Percentiles rank a stretch among this genome's conserved stretches.
These are phyloP conservation scores for Rhinogobio ventralis DNA, from an alignment of 2,797 vertebrate species.

Conservation along the genomic window DNA sequence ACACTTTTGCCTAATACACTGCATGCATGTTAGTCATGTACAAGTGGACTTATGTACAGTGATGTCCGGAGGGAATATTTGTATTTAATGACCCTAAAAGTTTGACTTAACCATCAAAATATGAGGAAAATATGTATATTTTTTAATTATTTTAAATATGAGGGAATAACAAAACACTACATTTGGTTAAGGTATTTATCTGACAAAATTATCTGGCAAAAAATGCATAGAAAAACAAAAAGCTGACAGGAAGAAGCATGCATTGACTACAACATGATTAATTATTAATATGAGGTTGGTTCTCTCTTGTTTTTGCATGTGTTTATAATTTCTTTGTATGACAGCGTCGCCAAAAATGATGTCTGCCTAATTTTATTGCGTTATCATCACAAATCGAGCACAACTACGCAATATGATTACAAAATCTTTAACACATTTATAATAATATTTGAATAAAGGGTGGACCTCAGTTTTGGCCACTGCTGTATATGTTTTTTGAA, in stretches of 20 bases:
- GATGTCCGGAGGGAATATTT: not conserved
- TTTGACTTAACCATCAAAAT: not conserved
- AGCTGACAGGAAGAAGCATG: too few species aligned
- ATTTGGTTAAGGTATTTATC: too few species aligned
- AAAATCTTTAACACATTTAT: not conserved
- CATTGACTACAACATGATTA: not conserved
- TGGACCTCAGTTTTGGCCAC: not conserved
- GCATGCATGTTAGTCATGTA: conserved; percentile 5
- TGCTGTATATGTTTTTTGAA: not conserved
- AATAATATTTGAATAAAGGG: not conserved
- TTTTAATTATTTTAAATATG: not conserved
- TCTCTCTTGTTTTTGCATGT: not conserved
- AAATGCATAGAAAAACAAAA: too few species aligned
- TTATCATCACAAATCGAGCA: not conserved
- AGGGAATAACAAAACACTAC: not conserved
- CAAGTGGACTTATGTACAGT: not conserved
- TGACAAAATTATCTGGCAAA: too few species aligned
- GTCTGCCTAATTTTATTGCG: not conserved
- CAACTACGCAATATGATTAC: not conserved
- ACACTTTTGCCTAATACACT: conserved; percentile 9
- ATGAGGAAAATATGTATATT: not conserved
- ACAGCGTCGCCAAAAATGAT: not conserved
- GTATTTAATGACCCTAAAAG: not conserved
- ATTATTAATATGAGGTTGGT: too few species aligned
- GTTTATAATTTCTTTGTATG: not conserved